Evolutionary conservation across 2,888 invertebrate species (phyloP).

Genomic region (Standfussiana lucernea): DNA sequence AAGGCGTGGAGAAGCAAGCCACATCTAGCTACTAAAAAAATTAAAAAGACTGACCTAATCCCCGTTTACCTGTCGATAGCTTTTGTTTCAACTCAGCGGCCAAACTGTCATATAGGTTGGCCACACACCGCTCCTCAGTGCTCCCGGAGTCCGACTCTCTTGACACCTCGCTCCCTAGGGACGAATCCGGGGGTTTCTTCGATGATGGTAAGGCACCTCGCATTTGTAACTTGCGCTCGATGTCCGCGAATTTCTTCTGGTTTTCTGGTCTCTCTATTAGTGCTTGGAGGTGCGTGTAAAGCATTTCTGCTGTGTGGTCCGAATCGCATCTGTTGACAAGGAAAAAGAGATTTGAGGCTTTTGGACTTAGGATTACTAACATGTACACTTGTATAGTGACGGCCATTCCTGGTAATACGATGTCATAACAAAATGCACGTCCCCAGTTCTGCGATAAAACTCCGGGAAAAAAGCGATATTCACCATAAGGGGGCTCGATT

Average conservation of each 20-base stretch:
- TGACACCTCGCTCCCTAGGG: slow-evolving; percentile 94
- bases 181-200: slow-evolving; percentile 93
- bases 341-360: slow-evolving; percentile 16
- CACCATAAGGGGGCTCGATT: background rate
- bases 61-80: slow-evolving; percentile 91
- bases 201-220: slow-evolving; percentile 90
- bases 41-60: slow-evolving; percentile 85
- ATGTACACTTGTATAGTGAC: background rate
- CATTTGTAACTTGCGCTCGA: slow-evolving; percentile 92
- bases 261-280: slow-evolving; percentile 95
- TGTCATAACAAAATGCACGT: background rate
- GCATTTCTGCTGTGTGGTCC: slow-evolving; percentile 96
- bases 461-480: background rate
- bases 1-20: slow-evolving; percentile 66
- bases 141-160: slow-evolving; percentile 93
- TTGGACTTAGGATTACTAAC: background rate
- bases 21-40: slow-evolving; percentile 75
- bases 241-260: slow-evolving; percentile 95
- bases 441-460: background rate
- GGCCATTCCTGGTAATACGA: background rate
- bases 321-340: slow-evolving; percentile 93
- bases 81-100: slow-evolving; percentile 96
- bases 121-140: slow-evolving; percentile 93
- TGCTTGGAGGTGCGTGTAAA: slow-evolving; percentile 96
- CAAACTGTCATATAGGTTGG: slow-evolving; percentile 96